Conservation (phyloP, 2,113 vertebrate genomes). For the Himantopus leucocephalus region DNA sequence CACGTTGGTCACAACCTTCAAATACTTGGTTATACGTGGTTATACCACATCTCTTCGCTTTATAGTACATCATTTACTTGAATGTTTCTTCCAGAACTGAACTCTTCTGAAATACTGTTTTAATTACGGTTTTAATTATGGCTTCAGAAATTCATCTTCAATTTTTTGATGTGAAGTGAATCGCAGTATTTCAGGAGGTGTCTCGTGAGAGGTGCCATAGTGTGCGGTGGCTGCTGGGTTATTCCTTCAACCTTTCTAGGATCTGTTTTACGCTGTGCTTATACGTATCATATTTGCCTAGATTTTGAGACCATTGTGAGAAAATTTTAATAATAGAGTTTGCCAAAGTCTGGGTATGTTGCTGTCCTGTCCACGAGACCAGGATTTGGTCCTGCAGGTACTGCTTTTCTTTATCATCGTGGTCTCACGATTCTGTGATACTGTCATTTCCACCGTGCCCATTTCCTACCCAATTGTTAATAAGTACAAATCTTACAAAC, state of each 20-base stretch:
- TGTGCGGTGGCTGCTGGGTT: background rate
- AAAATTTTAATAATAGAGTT: background rate
- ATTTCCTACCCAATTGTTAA: background rate
- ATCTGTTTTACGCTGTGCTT: background rate
- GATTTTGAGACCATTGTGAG: background rate
- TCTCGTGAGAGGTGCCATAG: background rate
- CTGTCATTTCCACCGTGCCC: background rate
- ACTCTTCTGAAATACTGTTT: background rate
- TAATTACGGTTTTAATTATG: background rate
- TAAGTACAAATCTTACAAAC: background rate
- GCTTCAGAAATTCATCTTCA: background rate
- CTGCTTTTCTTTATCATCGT: background rate
- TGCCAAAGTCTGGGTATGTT: background rate
- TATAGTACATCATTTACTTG: background rate
- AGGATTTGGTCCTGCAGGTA: background rate
- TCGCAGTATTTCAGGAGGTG: background rate
- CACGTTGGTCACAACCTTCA: rapidly evolving
- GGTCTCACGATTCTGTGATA: background rate
- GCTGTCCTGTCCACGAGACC: background rate
- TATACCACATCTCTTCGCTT: background rate
- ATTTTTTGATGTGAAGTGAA: background rate
- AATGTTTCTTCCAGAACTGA: background rate
- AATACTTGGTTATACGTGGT: rapidly evolving
- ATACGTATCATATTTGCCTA: background rate
- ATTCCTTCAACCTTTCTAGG: background rate